phyloP scores from a whole-genome alignment of 1,140 invertebrate genomes.

The Tetramorium alpestre region DNA sequence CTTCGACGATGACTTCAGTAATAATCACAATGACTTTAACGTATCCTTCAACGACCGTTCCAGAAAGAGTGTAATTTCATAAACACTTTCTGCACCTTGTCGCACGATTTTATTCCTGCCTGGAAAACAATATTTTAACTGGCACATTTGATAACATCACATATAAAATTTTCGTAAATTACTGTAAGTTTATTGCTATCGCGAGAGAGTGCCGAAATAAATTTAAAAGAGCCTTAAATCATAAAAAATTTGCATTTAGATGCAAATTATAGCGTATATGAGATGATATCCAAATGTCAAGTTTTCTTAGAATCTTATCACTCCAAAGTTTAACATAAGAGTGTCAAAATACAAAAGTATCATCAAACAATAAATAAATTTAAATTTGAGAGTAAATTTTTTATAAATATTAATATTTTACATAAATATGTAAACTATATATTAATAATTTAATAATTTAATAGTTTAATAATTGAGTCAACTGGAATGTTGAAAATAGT shows the following conservation, averaged over 20 bases:
- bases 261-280: neutral
- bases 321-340: neutral
- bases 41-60: neutral
- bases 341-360: neutral
- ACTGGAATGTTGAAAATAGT: neutral
- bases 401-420: constrained; percentile 5
- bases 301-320: neutral
- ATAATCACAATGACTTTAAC: neutral
- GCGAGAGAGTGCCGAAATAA: neutral
- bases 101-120: neutral
- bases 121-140: neutral
- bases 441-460: too few species aligned
- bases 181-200: neutral
- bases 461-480: neutral
- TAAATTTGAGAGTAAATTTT: neutral
- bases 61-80: constrained; percentile 3
- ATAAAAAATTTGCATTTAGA: neutral
- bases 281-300: neutral
- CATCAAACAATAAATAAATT: neutral
- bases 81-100: neutral
- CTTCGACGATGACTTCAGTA: neutral
- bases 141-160: neutral
- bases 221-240: neutral
- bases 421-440: neutral
- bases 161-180: neutral